A percentile compares a stretch with the other conserved stretches of the same genome.
phyloP scores from a whole-genome alignment of 2,888 invertebrate species.

The Trichacis sp. region DNA sequence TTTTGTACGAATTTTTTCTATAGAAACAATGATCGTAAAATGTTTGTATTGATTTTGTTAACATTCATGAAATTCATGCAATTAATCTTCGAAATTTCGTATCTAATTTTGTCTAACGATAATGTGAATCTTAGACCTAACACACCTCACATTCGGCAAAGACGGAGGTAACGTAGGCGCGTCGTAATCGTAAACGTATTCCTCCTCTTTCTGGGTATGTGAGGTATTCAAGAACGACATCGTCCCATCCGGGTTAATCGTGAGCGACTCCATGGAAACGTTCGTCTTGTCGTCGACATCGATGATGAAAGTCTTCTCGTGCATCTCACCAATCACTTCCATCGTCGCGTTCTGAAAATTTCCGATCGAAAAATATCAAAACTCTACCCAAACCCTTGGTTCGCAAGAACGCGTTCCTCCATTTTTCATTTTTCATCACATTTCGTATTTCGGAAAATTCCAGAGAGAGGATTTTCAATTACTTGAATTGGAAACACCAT shows the following conservation, averaged over 20 bases:
- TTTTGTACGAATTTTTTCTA: no score
- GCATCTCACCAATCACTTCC: constrained; percentile 56
- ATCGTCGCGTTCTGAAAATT: constrained; percentile 5
- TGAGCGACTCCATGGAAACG: constrained; percentile 67
- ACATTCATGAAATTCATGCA: no score
- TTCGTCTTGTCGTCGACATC: constrained; percentile 72
- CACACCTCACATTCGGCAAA: constrained; percentile 82
- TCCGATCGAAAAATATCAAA: not conserved
- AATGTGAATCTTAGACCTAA: no score
- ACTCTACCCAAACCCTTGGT: not conserved
- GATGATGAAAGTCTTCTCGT: constrained; percentile 72
- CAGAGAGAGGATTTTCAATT: constrained; percentile 11
- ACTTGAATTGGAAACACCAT: no score
- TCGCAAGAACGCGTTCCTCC: not conserved
- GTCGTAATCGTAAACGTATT: constrained; percentile 79
- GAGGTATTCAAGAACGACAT: constrained; percentile 70
- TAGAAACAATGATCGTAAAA: no score
- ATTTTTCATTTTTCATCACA: not conserved
- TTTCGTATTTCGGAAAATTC: not conserved
- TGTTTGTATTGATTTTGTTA: no score
- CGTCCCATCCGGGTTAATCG: constrained; percentile 65
- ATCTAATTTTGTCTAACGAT: no score
- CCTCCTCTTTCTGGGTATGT: constrained; percentile 71
- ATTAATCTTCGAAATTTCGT: no score
- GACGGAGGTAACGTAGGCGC: constrained; percentile 84